Base-by-base conservation (phyloP, 2,113 vertebrate genomes). In the Poicephalus gulielmi region DNA sequence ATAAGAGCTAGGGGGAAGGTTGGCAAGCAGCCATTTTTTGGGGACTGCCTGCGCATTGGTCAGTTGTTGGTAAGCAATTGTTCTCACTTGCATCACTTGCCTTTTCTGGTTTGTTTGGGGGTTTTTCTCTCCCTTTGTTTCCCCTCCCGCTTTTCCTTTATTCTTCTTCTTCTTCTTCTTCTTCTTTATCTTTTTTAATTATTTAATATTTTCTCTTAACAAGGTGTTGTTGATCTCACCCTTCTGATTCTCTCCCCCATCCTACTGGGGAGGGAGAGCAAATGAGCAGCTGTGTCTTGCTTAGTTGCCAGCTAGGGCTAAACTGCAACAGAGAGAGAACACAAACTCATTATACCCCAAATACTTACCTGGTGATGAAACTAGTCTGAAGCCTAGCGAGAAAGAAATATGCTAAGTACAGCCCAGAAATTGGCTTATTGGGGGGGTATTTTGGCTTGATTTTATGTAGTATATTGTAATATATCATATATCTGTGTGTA, bases 61-160 rank as follows among this genome's bases (percentile, higher is more conserved):
- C 0, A 0, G 15, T 11, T 71, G 47, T 14, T 66, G 8, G 17
- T 19, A 25, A 81, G 35, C 17, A 74, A 7, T 24, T 41, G 22
- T 62, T 92, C 37, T 43, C 24, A 13, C 43, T 84, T 55, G 9
- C 17, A 67, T 67, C 27, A 1, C 41, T 62, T 74, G 25, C 8
- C 4, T 11, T 39, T 80, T 46, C 33, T 59, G n/a, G 6, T 59
- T 59, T 35, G 33, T 59, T 3, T 2, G 15, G 6, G 2, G 0
- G 69, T 90, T 66, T 69, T 82, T 66, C 17, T 59, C 18, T 43
- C 33, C 60, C 22, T 69, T 63, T 79, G 18, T 18, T 31, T 24
- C 2, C 4, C 5, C 13, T 23, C 24, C 17, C 19, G 4, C 1
- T 55, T 55, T 43, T 74, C 3, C 20, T 18, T 44, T 27, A 16